These are phyloP conservation scores for Prorops nasuta DNA, from an alignment of 1,140 invertebrate genomes.

Conservation along the genomic window DNA sequence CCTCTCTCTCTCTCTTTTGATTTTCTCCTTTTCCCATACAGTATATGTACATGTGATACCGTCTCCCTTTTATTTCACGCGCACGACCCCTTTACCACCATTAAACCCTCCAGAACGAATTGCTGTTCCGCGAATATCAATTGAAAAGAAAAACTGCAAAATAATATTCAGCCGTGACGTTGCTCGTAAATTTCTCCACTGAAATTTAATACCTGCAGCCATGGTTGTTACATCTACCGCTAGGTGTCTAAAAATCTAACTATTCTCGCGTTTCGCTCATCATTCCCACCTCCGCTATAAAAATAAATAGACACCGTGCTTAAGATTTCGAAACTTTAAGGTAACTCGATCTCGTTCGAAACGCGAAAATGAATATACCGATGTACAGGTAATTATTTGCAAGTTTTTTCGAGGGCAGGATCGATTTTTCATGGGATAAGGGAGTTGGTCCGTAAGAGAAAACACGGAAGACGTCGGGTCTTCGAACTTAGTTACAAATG, in stretches of 20 bases:
- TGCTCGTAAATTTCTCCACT: constrained; percentile 21
- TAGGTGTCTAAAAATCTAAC: constrained; percentile 33
- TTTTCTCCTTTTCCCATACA: constrained; percentile 3
- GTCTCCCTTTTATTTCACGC: too few species aligned
- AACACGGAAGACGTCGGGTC: neutral
- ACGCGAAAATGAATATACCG: too few species aligned
- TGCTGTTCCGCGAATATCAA: constrained; percentile 38
- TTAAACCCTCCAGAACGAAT: too few species aligned
- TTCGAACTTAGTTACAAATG: constrained; percentile 23
- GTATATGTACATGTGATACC: too few species aligned
- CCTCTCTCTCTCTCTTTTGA: constrained; percentile 1
- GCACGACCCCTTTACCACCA: too few species aligned
- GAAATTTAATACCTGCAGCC: constrained; percentile 35
- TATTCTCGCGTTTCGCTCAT: constrained; percentile 14
- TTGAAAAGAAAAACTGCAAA: constrained; percentile 36
- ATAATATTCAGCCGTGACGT: constrained; percentile 32
- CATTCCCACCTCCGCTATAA: constrained; percentile 14
- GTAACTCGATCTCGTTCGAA: too few species aligned
- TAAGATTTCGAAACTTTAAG: too few species aligned
- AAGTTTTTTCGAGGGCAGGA: too few species aligned
- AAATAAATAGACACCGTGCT: too few species aligned
- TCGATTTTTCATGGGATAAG: too few species aligned
- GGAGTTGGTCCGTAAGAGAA: neutral
- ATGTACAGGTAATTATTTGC: too few species aligned
- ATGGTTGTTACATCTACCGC: constrained; percentile 8